Evolutionary conservation across 2,888 invertebrate genomes (phyloP), one percentile per base, ranked within the genome.

Genomic region (Eupithecia subumbrata): DNA sequence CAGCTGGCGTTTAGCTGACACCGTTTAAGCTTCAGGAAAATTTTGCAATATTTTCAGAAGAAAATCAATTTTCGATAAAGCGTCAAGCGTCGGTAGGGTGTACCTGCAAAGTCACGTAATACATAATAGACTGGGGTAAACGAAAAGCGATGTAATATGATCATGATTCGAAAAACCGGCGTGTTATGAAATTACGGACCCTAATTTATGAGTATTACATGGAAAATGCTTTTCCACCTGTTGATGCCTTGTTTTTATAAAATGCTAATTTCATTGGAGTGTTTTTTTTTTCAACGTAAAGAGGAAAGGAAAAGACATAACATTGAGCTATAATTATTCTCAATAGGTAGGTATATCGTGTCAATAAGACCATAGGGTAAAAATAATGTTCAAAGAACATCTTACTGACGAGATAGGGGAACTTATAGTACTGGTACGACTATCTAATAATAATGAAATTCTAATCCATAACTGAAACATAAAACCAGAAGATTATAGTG

Each of bases 11-110:
- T 84, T 81, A 48, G 85, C 87, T 88, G 87, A 88, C 86, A 84
- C 79, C 75, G 85, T 82, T 80, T 84, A 78, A 75, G 75, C 84
- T 82, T 81, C 84, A 81, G 79, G 82, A 87, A 88, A 90, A 91
- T 90, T 92, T 89, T 91, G 89, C 89, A 91, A 91, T 90, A 91
- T 92, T 90, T 91, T 86, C 85, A 85, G 86, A 85, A 84, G 85
- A 88, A 91, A 92, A 92, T 91, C 91, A 92, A 92, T 92, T 92
- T 92, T 86, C 88, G 90, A 90, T 88, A 90, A 84, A 88, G 87
- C 87, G 88, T 90, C 87, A 90, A 85, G 82, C 82, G 83, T 82
- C 66, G 84, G 83, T 82, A 18, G 84, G 84, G 86, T 87, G 85
- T 88, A 88, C 88, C 87, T 83, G 81, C 83, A 87, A 88, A 91